Evolutionary conservation across 2,797 vertebrate species (phyloP), one percentile per base, ranked within the genome.

Genomic region (Meda fulgida): DNA sequence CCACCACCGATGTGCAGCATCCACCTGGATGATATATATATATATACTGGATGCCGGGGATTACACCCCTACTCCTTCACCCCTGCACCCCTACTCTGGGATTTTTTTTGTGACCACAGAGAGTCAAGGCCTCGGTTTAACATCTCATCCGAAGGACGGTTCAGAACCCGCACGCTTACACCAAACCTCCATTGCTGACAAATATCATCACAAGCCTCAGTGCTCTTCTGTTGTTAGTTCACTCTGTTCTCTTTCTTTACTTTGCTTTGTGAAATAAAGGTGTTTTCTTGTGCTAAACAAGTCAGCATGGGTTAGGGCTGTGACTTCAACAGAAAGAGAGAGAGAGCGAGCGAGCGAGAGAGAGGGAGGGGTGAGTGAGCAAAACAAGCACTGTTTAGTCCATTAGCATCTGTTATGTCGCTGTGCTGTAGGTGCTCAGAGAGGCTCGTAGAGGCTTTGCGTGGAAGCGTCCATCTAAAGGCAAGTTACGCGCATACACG

Each of bases 331-430:
- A 53, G 80, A 82, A 31, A 38, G 23, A 26, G 78, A 14, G 58
- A 46, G 46, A 0, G 21, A 21, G n/a, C 2, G 11, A 26, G 58
- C 2, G 5, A 26, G 58, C 1, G 4, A 53, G 80, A 80, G 46
- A 36, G 48, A 43, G 69, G 55, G 60, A 77, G 76, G 66, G 63
- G 82, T 65, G 29, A 75, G 78, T 58, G 86, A 81, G 86, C 76
- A 63, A 78, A 34, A 21, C 21, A 40, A 69, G 78, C 43, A 14
- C 51, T 78, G 80, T 87, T 83, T 81, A 73, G 80, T 85, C 60
- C 77, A 89, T 88, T 87, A 89, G 80, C 85, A 88, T 89, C 83
- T 89, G 88, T 89, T 88, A 80, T 86, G 65, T 80, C 72, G 34
- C 75, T 71, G 77, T 81, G 78, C 66, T 87, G 89, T 71, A 87